phyloP scores from a whole-genome alignment of 1,140 invertebrate species.

The Lethrus apterus region DNA sequence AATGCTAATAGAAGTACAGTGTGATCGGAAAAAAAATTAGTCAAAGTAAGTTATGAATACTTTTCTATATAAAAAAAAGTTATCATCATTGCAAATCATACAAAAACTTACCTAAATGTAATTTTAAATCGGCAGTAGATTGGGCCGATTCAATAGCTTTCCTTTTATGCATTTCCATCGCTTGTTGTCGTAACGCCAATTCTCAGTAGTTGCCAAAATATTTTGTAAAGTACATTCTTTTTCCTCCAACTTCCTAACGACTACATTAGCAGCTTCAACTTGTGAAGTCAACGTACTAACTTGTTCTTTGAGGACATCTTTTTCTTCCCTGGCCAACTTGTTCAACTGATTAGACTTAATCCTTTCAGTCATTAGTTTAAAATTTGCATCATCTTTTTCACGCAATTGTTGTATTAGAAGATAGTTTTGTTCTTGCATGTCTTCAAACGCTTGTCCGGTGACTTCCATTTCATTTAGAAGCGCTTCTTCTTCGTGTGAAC shows the following conservation, averaged over 20 bases:
- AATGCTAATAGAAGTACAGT: too few relatives aligned
- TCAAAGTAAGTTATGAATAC: too few relatives aligned
- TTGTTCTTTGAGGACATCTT: slow-evolving; percentile 83
- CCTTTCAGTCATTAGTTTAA: slow-evolving; percentile 97
- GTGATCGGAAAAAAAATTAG: too few relatives aligned
- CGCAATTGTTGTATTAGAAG: slow-evolving; percentile 90
- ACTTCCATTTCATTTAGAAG: slow-evolving; percentile 98
- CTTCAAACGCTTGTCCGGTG: slow-evolving; percentile 97
- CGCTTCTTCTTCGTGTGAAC: slow-evolving; percentile 86
- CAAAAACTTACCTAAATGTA: slow-evolving; percentile 85
- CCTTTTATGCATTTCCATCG: slow-evolving; percentile 95
- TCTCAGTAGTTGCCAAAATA: slow-evolving; percentile 87
- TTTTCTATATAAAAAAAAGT: slow-evolving; percentile 55
- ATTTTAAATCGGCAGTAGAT: slow-evolving; percentile 92
- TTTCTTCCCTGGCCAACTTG: slow-evolving; percentile 90
- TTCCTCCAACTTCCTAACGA: slow-evolving; percentile 92
- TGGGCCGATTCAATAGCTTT: slow-evolving; percentile 95
- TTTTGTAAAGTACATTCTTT: slow-evolving; percentile 93
- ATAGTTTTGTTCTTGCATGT: slow-evolving; percentile 77
- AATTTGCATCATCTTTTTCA: slow-evolving; percentile 99
- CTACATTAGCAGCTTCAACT: slow-evolving; percentile 91
- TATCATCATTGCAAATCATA: slow-evolving; percentile 4
- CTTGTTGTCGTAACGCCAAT: slow-evolving; percentile 78
- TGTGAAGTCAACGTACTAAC: slow-evolving; percentile 46
- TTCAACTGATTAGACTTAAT: slow-evolving; percentile 97